Evolutionary conservation across 1,140 invertebrate species (phyloP).

Genomic region (Stegodyphus dumicola): DNA sequence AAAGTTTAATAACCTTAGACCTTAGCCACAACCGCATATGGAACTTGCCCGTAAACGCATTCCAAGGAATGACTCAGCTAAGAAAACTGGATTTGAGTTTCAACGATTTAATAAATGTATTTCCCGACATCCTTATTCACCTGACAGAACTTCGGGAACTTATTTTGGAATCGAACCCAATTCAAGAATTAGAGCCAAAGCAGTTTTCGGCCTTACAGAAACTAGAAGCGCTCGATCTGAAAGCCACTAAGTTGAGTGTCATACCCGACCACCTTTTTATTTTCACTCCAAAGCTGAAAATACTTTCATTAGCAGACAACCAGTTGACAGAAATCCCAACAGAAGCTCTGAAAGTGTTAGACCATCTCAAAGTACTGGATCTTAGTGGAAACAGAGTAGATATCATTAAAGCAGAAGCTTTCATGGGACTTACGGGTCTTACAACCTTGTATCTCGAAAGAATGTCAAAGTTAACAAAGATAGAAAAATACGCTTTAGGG

Average conservation of each 20-base stretch:
- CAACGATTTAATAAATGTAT: conserved; percentile 49
- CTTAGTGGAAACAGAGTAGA: conserved; percentile 61
- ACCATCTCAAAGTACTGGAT: conserved; percentile 32
- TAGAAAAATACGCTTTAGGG: conserved; percentile 60
- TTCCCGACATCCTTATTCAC: conserved; percentile 13
- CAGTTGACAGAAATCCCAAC: conserved; percentile 43
- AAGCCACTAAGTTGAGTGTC: conserved; percentile 17
- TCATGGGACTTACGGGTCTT: conserved; percentile 32
- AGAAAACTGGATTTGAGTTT: conserved; percentile 44
- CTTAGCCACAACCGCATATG: conserved; percentile 48
- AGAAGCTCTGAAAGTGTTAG: conserved; percentile 33
- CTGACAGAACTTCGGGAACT: conserved; percentile 31
- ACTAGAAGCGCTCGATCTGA: conserved; percentile 48
- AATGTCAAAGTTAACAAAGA: conserved; percentile 54
- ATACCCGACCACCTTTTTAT: conserved; percentile 52
- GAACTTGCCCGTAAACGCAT: conserved; percentile 19
- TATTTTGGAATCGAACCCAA: conserved; percentile 47
- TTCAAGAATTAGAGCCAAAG: conserved; percentile 40
- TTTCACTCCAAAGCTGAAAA: conserved; percentile 44
- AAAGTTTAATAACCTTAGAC: conserved; percentile 19
- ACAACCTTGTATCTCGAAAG: conserved; percentile 44
- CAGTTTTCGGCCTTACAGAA: conserved; percentile 36
- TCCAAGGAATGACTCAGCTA: conserved; percentile 6
- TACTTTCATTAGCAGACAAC: conserved; percentile 58
- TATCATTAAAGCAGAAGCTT: conserved; percentile 45